These are phyloP conservation scores for Romanogobio albipinnatus DNA, from an alignment of 2,113 vertebrate genomes.

Conservation along the genomic window DNA sequence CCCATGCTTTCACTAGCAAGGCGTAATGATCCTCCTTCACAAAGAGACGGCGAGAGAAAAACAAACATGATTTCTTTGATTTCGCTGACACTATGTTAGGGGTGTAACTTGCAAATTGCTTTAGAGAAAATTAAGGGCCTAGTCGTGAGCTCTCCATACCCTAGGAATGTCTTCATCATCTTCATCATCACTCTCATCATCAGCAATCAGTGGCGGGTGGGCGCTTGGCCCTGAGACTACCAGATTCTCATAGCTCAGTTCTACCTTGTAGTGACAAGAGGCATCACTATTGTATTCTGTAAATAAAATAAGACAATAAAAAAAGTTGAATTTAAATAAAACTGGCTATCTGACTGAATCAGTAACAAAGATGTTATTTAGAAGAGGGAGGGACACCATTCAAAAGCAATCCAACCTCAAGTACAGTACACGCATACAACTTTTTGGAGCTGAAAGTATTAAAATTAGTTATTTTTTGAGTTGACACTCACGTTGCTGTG, in stretches of 20 bases:
- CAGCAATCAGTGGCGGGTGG: conserved; percentile 89
- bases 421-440: neutral
- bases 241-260: conserved; percentile 95
- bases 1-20: conserved; percentile 97
- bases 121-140: neutral
- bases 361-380: too few species aligned
- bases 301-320: conserved; percentile 52
- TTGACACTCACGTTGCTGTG: conserved; percentile 85
- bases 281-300: conserved; percentile 95
- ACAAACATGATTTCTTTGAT: neutral
- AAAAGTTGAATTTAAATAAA: too few species aligned
- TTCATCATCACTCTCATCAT: conserved; percentile 96
- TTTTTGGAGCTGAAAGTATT: neutral
- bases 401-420: neutral
- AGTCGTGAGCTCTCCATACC: conserved; percentile 70
- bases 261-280: conserved; percentile 93
- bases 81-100: neutral
- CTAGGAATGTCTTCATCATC: conserved; percentile 93
- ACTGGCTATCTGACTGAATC: too few species aligned
- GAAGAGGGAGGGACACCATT: neutral
- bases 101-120: neutral
- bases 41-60: neutral
- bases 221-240: conserved; percentile 92
- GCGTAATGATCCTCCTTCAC: conserved; percentile 95
- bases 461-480: neutral